phyloP scores from a whole-genome alignment of 2,113 vertebrate genomes.

The Ramphastos sulfuratus region DNA sequence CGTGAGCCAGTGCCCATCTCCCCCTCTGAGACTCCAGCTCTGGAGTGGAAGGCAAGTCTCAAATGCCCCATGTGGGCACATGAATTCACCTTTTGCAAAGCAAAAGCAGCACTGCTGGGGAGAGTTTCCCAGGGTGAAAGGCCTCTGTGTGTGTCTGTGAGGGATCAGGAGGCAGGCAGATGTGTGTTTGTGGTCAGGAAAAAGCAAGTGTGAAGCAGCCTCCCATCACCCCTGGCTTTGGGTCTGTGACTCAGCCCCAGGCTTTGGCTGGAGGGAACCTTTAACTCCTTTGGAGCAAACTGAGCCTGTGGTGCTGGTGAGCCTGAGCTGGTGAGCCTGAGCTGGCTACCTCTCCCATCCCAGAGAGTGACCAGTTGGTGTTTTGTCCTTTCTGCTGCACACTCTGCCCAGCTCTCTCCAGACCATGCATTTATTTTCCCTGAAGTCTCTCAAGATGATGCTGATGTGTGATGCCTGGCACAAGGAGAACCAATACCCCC shows the following conservation, averaged over 20 bases:
- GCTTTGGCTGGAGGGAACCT: not conserved
- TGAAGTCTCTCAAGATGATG: not conserved
- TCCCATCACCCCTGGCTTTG: not conserved
- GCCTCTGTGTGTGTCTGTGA: not conserved
- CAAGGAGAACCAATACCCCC: not conserved
- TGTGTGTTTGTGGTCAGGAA: constrained; percentile 33
- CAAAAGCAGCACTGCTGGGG: not conserved
- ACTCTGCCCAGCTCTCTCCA: accelerated
- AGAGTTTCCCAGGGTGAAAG: constrained; percentile 2
- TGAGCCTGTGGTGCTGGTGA: not conserved
- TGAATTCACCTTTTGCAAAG: not conserved
- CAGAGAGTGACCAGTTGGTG: accelerated
- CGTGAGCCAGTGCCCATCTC: not conserved
- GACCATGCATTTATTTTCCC: accelerated
- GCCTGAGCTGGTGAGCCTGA: too few relatives aligned
- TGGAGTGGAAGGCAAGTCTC: not conserved
- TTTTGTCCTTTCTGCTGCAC: accelerated
- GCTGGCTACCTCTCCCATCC: not conserved
- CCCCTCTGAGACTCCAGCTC: accelerated
- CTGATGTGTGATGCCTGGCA: accelerated
- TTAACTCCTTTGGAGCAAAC: not conserved
- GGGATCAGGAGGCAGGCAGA: not conserved
- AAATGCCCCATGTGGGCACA: not conserved
- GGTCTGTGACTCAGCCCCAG: not conserved
- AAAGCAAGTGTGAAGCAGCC: not conserved